These are phyloP conservation scores for Sapajus apella DNA, from an alignment of 2,113 vertebrate genomes.

Conservation along the genomic window DNA sequence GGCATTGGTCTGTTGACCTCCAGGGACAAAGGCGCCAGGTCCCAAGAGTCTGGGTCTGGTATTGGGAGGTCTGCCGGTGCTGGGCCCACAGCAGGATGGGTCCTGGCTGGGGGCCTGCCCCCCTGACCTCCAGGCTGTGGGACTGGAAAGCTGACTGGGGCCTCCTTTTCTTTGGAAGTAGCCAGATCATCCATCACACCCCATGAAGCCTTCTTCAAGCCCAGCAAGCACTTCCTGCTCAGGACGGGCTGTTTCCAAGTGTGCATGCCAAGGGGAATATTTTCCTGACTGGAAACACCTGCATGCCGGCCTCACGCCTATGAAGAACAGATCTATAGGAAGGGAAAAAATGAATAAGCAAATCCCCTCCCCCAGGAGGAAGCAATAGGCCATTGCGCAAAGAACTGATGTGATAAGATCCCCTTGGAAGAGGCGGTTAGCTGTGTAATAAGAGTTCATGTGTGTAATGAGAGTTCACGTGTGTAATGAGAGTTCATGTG, in stretches of 20 bases:
- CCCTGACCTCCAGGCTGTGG: neutral
- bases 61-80: neutral
- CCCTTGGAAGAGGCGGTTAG: neutral
- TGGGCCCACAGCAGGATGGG: neutral
- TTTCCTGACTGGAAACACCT: neutral
- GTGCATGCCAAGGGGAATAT: neutral
- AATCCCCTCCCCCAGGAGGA: neutral
- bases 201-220: neutral
- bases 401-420: neutral
- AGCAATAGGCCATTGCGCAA: neutral
- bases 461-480: no score
- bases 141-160: neutral
- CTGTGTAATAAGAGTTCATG: no score
- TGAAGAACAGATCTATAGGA: neutral
- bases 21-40: neutral
- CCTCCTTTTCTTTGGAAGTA: neutral
- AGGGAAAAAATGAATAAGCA: neutral
- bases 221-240: neutral
- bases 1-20: neutral
- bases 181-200: rapidly evolving
- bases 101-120: neutral
- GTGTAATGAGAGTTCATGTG: rapidly evolving
- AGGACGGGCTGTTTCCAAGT: neutral
- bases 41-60: neutral
- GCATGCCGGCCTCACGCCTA: neutral